Base-by-base conservation (phyloP, 2,888 invertebrate genomes). In the Cerastis leucographa region DNA sequence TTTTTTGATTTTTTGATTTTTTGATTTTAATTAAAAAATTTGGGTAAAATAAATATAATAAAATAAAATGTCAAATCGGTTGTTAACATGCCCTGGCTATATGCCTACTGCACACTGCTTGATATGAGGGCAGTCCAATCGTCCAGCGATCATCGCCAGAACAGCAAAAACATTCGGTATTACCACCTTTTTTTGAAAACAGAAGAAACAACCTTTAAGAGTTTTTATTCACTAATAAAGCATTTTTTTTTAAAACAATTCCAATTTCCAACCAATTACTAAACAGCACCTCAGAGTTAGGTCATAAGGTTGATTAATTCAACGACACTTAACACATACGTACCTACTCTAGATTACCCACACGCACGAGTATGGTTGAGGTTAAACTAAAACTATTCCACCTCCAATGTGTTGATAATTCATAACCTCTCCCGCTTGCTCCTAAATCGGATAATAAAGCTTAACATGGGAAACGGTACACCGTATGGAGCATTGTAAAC, bases 381-480 rank as follows among this genome's bases (percentile, higher is more conserved):
- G 78, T 79, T 79, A 79, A 82, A 79, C 77, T 79, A 80, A 74
- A 74, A 84, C 80, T 35, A 69, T 56, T 80, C 35, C 22, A 68
- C 72, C 56, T 56, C n/a, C 68, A 22, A 66, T 25, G 70, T 78
- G 78, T 83, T 82, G 73, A 72, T 82, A 74, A 85, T 84, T 78
- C 70, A 79, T 73, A 78, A 72, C 78, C 83, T 71, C 74, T 81
- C 65, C 54, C 56, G 29, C 7, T 62, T 73, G 54, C 69, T 80
- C 75, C 71, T 40, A 64, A 83, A 85, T 71, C 76, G 74, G 74
- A 79, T 74, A 49, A 59, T 75, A 77, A 65, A 69, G 75, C 59
- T 79, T 66, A 75, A 74, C 61, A 84, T 54, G 75, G 85, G 68
- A 62, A 84, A 80, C 9, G 25, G 65, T 72, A 46, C 40, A 46